Evolutionary conservation across 2,797 vertebrate genomes (phyloP), one percentile per base, ranked within the genome.

Genomic region (Clamator glandarius): DNA sequence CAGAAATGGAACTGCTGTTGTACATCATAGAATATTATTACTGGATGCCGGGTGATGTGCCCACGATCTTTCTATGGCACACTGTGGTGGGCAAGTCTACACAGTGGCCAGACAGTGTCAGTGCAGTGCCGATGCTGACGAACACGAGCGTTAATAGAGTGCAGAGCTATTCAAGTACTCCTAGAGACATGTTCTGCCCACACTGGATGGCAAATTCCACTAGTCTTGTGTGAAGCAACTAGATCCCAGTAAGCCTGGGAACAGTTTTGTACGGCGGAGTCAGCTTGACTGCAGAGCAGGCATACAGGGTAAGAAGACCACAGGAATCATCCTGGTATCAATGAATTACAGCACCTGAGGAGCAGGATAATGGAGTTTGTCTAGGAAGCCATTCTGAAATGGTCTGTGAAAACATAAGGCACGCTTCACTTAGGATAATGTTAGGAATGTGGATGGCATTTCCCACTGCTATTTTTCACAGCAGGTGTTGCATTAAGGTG

Each of bases 71-170:
- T 55, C 73, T 20, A 24, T 58, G 39, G 33, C 77, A 59, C 51
- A 25, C 35, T 20, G 26, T 58, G 39, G 36, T 74, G 52, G 55
- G 28, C 39, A 82, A 54, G 31, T 15, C 26, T 15, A 15, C 57
- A 5, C 18, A 64, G 59, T 2, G 3, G 44, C 57, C 44, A 35
- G 57, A 44, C 69, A 67, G 61, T 2, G 5, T 68, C 52, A 25
- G 26, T 1, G 31, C 24, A 29, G 54, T 0, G 0, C 6, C 54
- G 36, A 42, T 23, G 58, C 15, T 2, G 39, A 9, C 2, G n/a
- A 88, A 28, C 2, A 2, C 1, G 36, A 70, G 42, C 0, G 0
- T 24, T 42, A 76, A 25, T 24, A 39, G 23, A 50, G 33, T 1
- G 3, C 23, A 31, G 41, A 39, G 66, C 2, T 33, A 50, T 14